Percentiles rank a stretch among this genome's conserved stretches.
phyloP scores from a whole-genome alignment of 2,797 vertebrate genomes.

The Artibeus lituratus region DNA sequence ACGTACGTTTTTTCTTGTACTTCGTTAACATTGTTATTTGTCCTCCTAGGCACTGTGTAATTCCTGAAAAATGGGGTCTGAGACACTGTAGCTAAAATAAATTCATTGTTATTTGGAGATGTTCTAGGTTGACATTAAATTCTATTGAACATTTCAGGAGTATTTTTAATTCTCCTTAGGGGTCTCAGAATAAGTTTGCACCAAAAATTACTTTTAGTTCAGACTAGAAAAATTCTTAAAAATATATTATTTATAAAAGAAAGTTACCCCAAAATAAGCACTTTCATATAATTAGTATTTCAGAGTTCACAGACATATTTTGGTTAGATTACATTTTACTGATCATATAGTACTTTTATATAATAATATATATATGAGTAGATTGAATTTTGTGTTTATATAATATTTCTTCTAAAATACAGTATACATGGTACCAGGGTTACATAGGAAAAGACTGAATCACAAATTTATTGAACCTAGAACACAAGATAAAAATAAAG shows the following conservation, averaged over 20 bases:
- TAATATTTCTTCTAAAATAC: neutral
- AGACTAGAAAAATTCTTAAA: neutral
- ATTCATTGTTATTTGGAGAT: neutral
- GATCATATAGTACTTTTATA: neutral
- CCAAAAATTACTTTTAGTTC: neutral
- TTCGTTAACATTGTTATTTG: neutral
- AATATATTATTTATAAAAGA: neutral
- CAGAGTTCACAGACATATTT: neutral
- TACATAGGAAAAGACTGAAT: neutral
- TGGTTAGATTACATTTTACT: neutral
- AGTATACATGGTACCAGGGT: neutral
- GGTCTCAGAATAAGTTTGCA: neutral
- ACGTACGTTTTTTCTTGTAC: neutral
- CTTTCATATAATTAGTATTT: neutral
- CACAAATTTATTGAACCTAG: neutral
- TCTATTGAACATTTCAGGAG: neutral
- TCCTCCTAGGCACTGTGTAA: neutral
- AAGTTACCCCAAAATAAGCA: neutral
- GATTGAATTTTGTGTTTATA: neutral
- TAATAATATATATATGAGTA: neutral
- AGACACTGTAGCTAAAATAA: neutral
- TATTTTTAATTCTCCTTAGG: neutral
- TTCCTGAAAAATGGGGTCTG: neutral
- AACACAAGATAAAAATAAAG: neutral
- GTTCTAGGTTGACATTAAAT: neutral